Conservation (phyloP, 2,113 vertebrate species). For the Channa maculata region DNA sequence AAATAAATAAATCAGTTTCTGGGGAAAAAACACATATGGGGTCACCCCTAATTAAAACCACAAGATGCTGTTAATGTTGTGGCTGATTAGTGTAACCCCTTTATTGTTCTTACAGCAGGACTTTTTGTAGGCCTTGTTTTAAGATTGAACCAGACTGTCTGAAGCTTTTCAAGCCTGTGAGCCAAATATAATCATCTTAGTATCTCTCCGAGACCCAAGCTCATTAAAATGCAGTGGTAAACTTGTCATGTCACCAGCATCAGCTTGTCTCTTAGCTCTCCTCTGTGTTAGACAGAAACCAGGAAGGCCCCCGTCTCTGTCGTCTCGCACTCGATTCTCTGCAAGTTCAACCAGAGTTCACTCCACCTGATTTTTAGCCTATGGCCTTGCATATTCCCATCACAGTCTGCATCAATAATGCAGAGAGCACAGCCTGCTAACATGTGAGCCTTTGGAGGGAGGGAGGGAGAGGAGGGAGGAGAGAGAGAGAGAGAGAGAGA, state of each 20-base stretch:
- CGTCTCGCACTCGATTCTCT: conserved; percentile 38
- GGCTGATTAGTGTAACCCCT: no score
- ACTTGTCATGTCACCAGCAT: conserved; percentile 63
- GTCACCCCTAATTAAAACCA: no score
- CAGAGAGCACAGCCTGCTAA: conserved; percentile 63
- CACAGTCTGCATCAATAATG: conserved; percentile 76
- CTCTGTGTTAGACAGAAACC: conserved; percentile 19
- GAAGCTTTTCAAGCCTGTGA: conserved; percentile 51
- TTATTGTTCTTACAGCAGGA: no score
- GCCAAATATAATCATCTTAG: conserved; percentile 68
- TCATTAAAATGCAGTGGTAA: conserved; percentile 70
- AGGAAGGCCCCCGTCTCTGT: conserved; percentile 18
- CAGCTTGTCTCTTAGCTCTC: conserved; percentile 51
- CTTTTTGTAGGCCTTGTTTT: no score
- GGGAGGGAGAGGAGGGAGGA: no score
- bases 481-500: conserved; percentile 33
- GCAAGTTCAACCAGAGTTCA: conserved; percentile 71
- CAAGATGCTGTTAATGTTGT: no score
- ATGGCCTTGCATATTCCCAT: conserved; percentile 48
- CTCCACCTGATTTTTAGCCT: conserved; percentile 60
- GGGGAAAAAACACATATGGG: no score
- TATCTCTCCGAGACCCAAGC: conserved; percentile 54
- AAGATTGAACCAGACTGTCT: conserved; percentile 12
- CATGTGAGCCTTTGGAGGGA: no score
- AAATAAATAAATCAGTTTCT: no score